phyloP scores from a whole-genome alignment of 2,113 vertebrate genomes.

The Caranx melampygus region DNA sequence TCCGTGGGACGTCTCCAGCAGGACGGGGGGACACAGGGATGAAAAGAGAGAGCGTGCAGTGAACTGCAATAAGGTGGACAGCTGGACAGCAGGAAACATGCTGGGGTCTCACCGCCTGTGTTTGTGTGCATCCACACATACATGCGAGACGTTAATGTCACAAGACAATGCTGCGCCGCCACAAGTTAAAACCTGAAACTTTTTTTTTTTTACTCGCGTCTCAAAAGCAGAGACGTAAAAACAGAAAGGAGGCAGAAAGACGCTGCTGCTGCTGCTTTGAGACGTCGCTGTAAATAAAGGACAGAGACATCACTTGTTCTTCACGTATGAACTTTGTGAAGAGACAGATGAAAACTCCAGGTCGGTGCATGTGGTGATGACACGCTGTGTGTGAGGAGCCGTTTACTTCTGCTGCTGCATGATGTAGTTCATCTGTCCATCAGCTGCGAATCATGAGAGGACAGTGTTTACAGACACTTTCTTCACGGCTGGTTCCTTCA shows the following conservation, averaged over 20 bases:
- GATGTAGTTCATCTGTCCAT: too few relatives aligned
- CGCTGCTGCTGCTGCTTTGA: not conserved
- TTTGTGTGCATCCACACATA: slow-evolving; percentile 70
- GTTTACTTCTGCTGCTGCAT: too few relatives aligned
- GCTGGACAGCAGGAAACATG: slow-evolving; percentile 80
- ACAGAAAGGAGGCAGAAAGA: slow-evolving; percentile 9
- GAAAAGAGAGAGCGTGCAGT: slow-evolving; percentile 68
- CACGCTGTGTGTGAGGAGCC: too few relatives aligned
- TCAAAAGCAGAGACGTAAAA: slow-evolving; percentile 11
- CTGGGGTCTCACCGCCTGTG: slow-evolving; percentile 62
- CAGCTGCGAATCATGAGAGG: too few relatives aligned
- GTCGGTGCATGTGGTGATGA: too few relatives aligned
- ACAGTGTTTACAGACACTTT: too few relatives aligned
- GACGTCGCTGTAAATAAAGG: not conserved
- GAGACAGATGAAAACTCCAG: too few relatives aligned
- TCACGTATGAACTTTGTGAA: too few relatives aligned
- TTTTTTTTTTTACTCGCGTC: slow-evolving; percentile 16
- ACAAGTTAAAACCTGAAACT: slow-evolving; percentile 36
- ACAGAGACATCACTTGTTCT: slow-evolving; percentile 1
- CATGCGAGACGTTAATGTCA: slow-evolving; percentile 56
- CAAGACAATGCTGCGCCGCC: slow-evolving; percentile 37
- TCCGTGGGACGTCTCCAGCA: slow-evolving; percentile 51
- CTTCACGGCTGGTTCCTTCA: too few relatives aligned
- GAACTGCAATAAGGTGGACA: slow-evolving; percentile 82
- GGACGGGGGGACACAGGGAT: slow-evolving; percentile 28